Base-by-base conservation (phyloP, 1,140 invertebrate species). In the Dryas iulia region DNA sequence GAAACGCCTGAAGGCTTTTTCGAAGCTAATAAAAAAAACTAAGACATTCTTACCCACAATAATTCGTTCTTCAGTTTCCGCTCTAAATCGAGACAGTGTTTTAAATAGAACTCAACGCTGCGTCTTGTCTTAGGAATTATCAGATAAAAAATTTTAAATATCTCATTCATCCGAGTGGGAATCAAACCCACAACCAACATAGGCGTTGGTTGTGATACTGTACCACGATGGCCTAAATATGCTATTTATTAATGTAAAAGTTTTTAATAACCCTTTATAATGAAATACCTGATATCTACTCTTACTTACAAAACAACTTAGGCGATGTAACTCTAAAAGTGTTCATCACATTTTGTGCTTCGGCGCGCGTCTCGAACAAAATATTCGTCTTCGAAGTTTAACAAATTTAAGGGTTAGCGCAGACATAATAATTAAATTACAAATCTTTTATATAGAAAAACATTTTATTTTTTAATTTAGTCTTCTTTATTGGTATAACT, bases 391-490 rank as follows among this genome's bases (percentile, higher is more conserved):
- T 23, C 58, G 21, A 59, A 59, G 12, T 59, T 59, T 31, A 31
- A 28, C 31, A 33, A 59, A 59, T 59, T 59, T 31, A 35, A 59
- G 18, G 31, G 58, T 23, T 23, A 59, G 31, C 30, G 11, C 31
- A 35, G 6, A 39, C 57, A 25, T 24, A 25, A 26, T 5, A 25
- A 28, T 28, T n/a, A n/a, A n/a, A n/a, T 28, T 28, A 6, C 6
- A 2, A 28, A 28, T 28, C 26, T 28, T 28, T 3, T 28, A 28
- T 28, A 28, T 28, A n/a, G n/a, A n/a, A n/a, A n/a, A n/a, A n/a
- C n/a, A n/a, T n/a, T n/a, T n/a, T n/a, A n/a, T n/a, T n/a, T n/a
- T n/a, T n/a, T n/a, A n/a, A n/a, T n/a, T n/a, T n/a, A n/a, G n/a
- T n/a, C n/a, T n/a, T n/a, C n/a, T n/a, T n/a, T n/a, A n/a, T n/a